These are phyloP conservation scores for Dinomys branickii DNA, from an alignment of 2,113 vertebrate species.

Conservation along the genomic window DNA sequence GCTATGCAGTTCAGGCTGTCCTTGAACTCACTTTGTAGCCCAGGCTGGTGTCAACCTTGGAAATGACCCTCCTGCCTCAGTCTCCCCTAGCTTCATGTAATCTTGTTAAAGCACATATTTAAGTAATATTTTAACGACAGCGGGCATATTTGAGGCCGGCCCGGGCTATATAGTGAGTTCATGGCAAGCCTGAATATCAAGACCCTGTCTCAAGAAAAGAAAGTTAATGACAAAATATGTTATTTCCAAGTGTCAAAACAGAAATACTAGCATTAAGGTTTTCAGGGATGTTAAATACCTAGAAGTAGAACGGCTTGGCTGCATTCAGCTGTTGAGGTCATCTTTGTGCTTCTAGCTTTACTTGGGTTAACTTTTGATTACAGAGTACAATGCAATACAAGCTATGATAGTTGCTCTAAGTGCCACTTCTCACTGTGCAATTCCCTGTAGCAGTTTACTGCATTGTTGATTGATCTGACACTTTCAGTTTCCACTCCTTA, in stretches of 20 bases:
- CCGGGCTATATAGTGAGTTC: background rate
- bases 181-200: background rate
- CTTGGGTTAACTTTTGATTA: background rate
- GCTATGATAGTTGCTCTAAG: background rate
- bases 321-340: background rate
- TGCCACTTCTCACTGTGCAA: background rate
- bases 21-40: too few relatives aligned
- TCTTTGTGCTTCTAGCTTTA: background rate
- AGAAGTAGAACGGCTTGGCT: background rate
- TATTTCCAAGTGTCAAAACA: conserved; percentile 7
- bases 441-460: conserved; percentile 50
- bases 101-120: conserved; percentile 5
- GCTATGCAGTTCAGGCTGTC: too few relatives aligned
- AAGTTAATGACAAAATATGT: conserved; percentile 2
- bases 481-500: background rate
- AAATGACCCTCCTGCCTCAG: too few relatives aligned
- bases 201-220: background rate
- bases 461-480: background rate
- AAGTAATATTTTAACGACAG: background rate
- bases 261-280: background rate
- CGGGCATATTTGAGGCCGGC: background rate
- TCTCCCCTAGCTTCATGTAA: background rate
- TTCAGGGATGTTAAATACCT: background rate
- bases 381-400: background rate
- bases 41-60: too few relatives aligned